Conservation (phyloP, 2,888 invertebrate species). For the Ochropleura plecta region DNA sequence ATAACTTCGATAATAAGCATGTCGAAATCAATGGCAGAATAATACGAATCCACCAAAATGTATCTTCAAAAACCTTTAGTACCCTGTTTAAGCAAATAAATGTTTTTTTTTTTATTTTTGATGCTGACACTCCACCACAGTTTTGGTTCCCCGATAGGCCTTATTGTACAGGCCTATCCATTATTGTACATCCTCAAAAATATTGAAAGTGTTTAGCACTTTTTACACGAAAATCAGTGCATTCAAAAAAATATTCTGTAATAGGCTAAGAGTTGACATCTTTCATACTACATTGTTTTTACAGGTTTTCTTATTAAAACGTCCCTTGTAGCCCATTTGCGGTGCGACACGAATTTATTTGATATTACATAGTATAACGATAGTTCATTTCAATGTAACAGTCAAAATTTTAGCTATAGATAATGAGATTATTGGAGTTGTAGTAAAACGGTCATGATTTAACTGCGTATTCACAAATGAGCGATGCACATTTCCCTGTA, state of each 20-base stretch:
- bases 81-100: too few relatives aligned
- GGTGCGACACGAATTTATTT: conserved; percentile 65
- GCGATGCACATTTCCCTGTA: not conserved
- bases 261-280: conserved; percentile 65
- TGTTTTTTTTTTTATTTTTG: too few relatives aligned
- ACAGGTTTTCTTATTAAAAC: conserved; percentile 55
- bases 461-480: too few relatives aligned
- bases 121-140: not conserved
- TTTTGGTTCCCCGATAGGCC: not conserved
- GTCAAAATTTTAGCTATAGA: conserved; percentile 35
- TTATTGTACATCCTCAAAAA: not conserved
- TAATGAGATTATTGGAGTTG: conserved; percentile 43
- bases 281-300: conserved; percentile 64
- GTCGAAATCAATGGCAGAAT: too few relatives aligned
- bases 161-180: too few relatives aligned
- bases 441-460: not conserved
- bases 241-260: conserved; percentile 58
- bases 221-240: conserved; percentile 59
- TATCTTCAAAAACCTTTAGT: too few relatives aligned
- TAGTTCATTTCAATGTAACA: conserved; percentile 54
- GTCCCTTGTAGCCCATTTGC: conserved; percentile 41
- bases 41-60: too few relatives aligned
- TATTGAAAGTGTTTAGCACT: not conserved
- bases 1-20: too few relatives aligned
- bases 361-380: conserved; percentile 54